Evolutionary conservation across 2,888 invertebrate species (phyloP), one percentile per base, ranked within the genome.

Genomic region (Eulithis prunata): DNA sequence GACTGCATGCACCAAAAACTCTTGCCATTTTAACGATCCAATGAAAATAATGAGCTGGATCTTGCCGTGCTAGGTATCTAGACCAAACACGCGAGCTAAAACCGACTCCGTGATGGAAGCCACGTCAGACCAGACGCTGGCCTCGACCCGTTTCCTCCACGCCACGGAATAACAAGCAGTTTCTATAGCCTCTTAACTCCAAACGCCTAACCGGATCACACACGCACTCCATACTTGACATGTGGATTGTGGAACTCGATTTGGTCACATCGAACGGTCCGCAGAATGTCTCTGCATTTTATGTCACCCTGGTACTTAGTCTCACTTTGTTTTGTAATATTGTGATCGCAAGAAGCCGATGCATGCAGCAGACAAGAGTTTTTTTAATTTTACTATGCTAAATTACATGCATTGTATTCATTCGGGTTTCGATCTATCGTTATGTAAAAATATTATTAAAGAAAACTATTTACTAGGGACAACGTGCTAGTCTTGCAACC

Each of bases 121-220:
- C 62, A 64, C 59, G 71, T 60, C 46, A 66, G 71, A 66, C 63
- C 56, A 65, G 73, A 67, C 62, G 65, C 66, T 64, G 79, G 70
- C 81, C 83, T 83, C 84, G 83, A 83, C 83, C 83, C 68, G 79
- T 79, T 81, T 81, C 74, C 71, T 66, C 63, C 38, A 55, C 49
- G 36, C 61, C 57, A 57, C 70, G 67, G 66, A 68, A 57, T 41
- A 58, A 1, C n/a, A 8, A 49, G 43, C 58, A 66, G 54, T 59
- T 51, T 46, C 45, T 66, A 62, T 45, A 62, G 46, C 57, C 14
- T 64, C 47, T 53, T 51, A 57, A 66, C 56, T 63, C 71, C 64
- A 69, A 70, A 69, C 71, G 72, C 64, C 76, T 78, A 85, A 85
- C 85, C 84, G 83, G 84, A 81, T 81, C 81, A 80, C 75, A 77